A percentile compares a stretch with the other conserved stretches of the same genome.
phyloP scores from a whole-genome alignment of 2,113 vertebrate genomes.

The Aegithalos caudatus region DNA sequence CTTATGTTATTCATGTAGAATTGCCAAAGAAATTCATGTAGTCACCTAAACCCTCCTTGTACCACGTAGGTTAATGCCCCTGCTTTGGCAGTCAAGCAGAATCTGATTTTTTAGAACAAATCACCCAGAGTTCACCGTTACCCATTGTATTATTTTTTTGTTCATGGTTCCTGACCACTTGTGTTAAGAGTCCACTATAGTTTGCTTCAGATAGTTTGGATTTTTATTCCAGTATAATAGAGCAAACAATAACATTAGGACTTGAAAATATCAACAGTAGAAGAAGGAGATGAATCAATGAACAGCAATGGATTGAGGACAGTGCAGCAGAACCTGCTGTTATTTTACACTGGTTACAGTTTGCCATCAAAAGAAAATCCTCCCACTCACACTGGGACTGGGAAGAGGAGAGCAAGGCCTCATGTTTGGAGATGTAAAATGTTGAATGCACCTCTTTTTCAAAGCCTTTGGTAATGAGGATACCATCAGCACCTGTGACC shows the following conservation, averaged over 20 bases:
- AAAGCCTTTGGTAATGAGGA: rapidly evolving
- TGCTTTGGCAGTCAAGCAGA: not conserved
- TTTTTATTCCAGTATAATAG: not conserved
- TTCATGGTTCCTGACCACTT: not conserved
- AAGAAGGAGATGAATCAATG: not conserved
- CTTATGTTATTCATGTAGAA: not conserved
- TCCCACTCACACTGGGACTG: not conserved
- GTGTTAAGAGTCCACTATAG: not conserved
- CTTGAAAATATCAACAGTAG: not conserved
- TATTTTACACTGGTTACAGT: not conserved
- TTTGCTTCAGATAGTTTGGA: not conserved
- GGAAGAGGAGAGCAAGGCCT: not conserved
- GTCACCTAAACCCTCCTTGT: not conserved
- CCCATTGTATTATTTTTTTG: not conserved
- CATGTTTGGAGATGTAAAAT: not conserved
- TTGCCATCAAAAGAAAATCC: not conserved
- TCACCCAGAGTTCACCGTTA: not conserved
- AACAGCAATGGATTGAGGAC: not conserved
- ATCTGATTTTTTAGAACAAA: not conserved
- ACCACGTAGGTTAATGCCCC: rapidly evolving
- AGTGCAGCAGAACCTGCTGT: not conserved
- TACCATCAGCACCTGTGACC: not conserved
- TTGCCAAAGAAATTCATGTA: not conserved
- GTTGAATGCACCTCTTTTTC: not conserved
- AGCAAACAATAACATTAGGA: not conserved